A percentile compares a stretch with the other conserved stretches of the same genome.
phyloP scores from a whole-genome alignment of 1,140 invertebrate genomes.

The Anoplolepis gracilipes region DNA sequence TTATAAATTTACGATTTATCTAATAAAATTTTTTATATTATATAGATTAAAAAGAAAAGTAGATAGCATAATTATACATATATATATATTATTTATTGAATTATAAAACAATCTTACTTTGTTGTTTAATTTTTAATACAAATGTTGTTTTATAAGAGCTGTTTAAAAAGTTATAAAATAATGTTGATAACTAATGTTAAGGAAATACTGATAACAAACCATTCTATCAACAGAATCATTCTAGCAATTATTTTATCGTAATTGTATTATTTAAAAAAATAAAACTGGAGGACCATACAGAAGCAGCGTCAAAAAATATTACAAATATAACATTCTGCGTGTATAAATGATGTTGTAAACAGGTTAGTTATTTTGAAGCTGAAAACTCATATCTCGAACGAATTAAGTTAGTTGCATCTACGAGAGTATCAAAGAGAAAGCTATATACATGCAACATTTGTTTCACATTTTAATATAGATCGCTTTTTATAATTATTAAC shows the following conservation, averaged over 20 bases:
- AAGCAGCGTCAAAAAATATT: neutral
- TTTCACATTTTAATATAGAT: neutral
- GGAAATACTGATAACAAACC: no score
- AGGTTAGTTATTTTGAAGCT: slow-evolving; percentile 4
- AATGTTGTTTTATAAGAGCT: neutral
- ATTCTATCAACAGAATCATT: neutral
- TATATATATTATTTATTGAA: neutral
- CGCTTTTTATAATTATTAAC: neutral
- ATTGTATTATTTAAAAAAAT: neutral
- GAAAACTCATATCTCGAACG: neutral
- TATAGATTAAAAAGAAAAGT: no score
- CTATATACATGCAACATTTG: neutral
- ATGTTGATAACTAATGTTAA: no score
- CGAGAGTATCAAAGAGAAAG: neutral
- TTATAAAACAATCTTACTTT: neutral
- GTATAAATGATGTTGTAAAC: neutral
- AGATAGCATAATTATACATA: no score
- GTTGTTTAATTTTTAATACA: neutral
- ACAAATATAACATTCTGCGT: neutral
- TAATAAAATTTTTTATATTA: neutral
- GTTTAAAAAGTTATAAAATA: neutral
- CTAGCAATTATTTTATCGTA: neutral
- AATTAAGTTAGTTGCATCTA: neutral
- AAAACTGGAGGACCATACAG: neutral
- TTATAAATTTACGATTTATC: neutral